These are phyloP conservation scores for Plodia interpunctella DNA, from an alignment of 1,140 invertebrate species.

Conservation along the genomic window DNA sequence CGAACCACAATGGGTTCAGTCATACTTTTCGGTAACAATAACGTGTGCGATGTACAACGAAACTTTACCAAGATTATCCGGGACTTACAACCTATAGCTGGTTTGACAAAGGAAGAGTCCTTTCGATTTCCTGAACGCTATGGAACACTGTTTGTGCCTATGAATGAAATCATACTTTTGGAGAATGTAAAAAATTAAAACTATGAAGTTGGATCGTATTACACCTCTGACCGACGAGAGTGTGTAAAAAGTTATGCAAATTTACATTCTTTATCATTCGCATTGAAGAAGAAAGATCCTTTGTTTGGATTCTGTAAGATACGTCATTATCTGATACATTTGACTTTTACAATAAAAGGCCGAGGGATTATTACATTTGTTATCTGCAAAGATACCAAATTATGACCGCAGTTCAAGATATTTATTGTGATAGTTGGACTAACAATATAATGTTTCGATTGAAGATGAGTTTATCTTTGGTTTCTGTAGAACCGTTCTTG, in stretches of 20 bases:
- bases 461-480: conserved; percentile 12
- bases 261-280: conserved; percentile 77
- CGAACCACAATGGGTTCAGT: conserved; percentile 10
- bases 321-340: conserved; percentile 47
- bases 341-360: conserved; percentile 1
- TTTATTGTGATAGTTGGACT: conserved; percentile 29
- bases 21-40: conserved; percentile 36
- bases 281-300: conserved; percentile 63
- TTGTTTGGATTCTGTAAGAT: no score
- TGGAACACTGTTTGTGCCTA: conserved; percentile 38
- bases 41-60: conserved; percentile 46
- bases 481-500: background rate
- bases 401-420: conserved; percentile 9
- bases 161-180: conserved; percentile 73
- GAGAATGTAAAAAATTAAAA: conserved; percentile 72
- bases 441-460: conserved; percentile 29
- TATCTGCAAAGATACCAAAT: conserved; percentile 18
- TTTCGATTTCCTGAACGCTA: conserved; percentile 62
- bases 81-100: conserved; percentile 43
- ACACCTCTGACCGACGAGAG: conserved; percentile 62
- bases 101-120: conserved; percentile 27
- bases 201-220: conserved; percentile 65
- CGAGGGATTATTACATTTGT: conserved; percentile 1
- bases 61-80: conserved; percentile 47
- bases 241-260: conserved; percentile 70